phyloP scores from a whole-genome alignment of 2,797 vertebrate species.

The Esox lucius region DNA sequence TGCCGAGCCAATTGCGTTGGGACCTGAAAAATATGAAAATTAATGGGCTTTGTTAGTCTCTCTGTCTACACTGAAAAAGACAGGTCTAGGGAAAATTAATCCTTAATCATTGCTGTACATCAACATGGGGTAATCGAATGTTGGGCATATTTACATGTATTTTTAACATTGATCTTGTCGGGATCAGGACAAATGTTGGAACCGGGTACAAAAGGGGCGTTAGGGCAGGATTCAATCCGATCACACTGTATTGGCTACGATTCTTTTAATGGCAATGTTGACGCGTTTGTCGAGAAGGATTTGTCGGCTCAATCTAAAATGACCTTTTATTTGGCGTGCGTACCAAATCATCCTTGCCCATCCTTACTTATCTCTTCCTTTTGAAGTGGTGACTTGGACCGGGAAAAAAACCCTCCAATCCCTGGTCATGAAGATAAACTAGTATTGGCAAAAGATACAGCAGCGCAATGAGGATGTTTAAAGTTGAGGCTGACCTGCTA shows the following conservation, averaged over 20 bases:
- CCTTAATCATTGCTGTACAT: not conserved
- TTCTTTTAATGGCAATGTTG: not conserved
- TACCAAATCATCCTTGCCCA: slow-evolving; percentile 25
- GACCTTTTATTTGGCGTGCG: slow-evolving; percentile 17
- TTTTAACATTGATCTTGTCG: not conserved
- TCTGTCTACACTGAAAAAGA: not conserved
- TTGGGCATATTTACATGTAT: slow-evolving; percentile 19
- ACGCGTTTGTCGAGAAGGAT: not conserved
- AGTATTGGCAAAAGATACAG: slow-evolving; percentile 21
- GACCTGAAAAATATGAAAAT: slow-evolving; percentile 73
- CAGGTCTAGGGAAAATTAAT: slow-evolving; percentile 15
- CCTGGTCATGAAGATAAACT: slow-evolving; percentile 26
- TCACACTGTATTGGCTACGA: not conserved
- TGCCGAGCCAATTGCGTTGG: slow-evolving; percentile 89
- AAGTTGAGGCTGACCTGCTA: slow-evolving; percentile 71
- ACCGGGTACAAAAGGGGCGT: not conserved
- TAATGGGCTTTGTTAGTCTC: slow-evolving; percentile 34
- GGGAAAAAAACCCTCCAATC: not conserved
- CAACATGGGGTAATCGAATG: slow-evolving; percentile 16
- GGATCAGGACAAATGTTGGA: too few relatives aligned
- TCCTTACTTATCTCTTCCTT: slow-evolving; percentile 19
- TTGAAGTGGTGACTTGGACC: slow-evolving; percentile 3
- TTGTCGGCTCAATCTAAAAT: too few relatives aligned
- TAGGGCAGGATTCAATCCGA: not conserved
- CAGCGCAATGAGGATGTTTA: slow-evolving; percentile 28